A percentile compares a stretch with the other conserved stretches of the same genome.
Conservation (phyloP, 2,888 invertebrate species). For the Malacosoma neustria region DNA sequence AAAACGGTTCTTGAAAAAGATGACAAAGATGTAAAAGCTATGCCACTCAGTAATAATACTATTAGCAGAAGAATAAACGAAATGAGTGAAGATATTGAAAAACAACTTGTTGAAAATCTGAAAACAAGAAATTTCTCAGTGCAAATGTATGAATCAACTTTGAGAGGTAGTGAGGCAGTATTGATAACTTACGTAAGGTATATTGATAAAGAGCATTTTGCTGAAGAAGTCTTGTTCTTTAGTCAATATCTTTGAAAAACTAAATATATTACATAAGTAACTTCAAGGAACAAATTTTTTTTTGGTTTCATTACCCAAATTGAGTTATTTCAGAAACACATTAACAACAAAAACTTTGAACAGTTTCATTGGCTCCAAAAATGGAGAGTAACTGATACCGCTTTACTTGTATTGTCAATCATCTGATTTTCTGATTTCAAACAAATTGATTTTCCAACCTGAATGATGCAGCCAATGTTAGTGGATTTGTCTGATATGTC, state of each 20-base stretch:
- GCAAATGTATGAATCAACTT: slow-evolving; percentile 7
- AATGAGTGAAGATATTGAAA: slow-evolving; percentile 7
- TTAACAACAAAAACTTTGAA: neutral
- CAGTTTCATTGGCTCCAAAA: slow-evolving; percentile 5
- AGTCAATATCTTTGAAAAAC: too few species aligned
- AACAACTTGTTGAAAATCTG: slow-evolving; percentile 2
- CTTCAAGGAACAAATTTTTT: too few species aligned
- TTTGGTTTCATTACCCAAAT: too few species aligned
- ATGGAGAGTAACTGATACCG: slow-evolving; percentile 3
- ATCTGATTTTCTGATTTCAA: slow-evolving; percentile 4
- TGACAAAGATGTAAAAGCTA: slow-evolving; percentile 7
- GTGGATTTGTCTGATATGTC: slow-evolving; percentile 4
- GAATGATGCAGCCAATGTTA: slow-evolving; percentile 4
- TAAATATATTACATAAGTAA: too few species aligned
- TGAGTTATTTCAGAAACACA: too few species aligned
- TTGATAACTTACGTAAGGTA: slow-evolving; percentile 8
- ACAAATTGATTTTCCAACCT: slow-evolving; percentile 4
- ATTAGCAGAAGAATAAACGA: neutral
- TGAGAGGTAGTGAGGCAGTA: too few species aligned
- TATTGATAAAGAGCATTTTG: slow-evolving; percentile 8
- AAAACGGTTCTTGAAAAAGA: slow-evolving; percentile 8
- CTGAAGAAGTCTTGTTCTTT: neutral
- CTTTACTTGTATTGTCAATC: slow-evolving; percentile 4
- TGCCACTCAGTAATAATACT: neutral
- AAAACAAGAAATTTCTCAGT: slow-evolving; percentile 8